Conservation (phyloP, 1,140 invertebrate genomes). For the Drosophila ficusphila region DNA sequence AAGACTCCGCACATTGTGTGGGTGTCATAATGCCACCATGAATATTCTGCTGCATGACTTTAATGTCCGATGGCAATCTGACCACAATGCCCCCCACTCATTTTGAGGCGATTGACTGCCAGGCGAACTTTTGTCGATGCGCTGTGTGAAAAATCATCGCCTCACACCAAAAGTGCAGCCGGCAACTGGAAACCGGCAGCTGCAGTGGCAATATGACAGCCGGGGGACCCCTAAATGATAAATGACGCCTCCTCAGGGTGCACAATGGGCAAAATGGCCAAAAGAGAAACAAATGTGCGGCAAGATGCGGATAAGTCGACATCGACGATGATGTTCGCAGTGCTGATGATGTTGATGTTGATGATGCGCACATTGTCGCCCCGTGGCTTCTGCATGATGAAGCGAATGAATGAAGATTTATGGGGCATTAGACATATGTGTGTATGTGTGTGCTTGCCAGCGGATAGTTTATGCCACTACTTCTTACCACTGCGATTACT, state of each 20-base stretch:
- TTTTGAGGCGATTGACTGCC: conserved; percentile 44
- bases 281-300: conserved; percentile 67
- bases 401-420: conserved; percentile 76
- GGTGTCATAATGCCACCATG: not conserved
- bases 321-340: conserved; percentile 42
- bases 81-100: conserved; percentile 14
- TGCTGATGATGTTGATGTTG: conserved; percentile 38
- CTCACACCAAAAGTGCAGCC: too few species aligned
- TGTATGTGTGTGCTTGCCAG: not conserved
- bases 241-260: conserved; percentile 71
- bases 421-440: conserved; percentile 65
- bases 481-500: not conserved
- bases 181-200: too few species aligned
- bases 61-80: conserved; percentile 29
- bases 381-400: conserved; percentile 39
- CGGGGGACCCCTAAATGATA: conserved; percentile 65
- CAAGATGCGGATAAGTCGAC: conserved; percentile 45
- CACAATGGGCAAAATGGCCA: conserved; percentile 57
- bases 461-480: too few species aligned
- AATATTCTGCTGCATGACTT: conserved; percentile 6
- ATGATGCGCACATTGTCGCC: conserved; percentile 53
- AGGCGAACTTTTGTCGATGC: conserved; percentile 51
- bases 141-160: conserved; percentile 75
- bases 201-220: conserved; percentile 62
- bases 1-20: conserved; percentile 18